Percentiles rank a stretch among this genome's conserved stretches.
phyloP scores from a whole-genome alignment of 2,113 vertebrate species.

The Amphilophus citrinellus region DNA sequence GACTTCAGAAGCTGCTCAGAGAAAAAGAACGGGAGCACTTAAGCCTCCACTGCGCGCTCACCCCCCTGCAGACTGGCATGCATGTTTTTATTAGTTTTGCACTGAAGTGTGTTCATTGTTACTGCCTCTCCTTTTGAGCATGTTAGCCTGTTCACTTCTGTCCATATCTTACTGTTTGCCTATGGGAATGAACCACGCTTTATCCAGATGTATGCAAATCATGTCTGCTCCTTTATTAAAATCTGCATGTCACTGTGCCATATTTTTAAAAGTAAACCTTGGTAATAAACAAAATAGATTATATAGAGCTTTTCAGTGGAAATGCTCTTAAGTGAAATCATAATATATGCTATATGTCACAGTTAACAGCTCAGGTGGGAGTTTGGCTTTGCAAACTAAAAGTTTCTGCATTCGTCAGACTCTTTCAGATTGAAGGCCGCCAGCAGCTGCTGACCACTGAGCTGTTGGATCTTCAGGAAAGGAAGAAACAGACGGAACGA shows the following conservation, averaged over 20 bases:
- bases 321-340: neutral
- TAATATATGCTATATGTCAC: neutral
- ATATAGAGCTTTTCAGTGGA: neutral
- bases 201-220: neutral
- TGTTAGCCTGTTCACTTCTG: neutral
- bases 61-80: neutral
- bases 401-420: constrained; percentile 44
- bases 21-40: constrained; percentile 2
- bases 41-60: neutral
- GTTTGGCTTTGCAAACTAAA: neutral
- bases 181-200: neutral
- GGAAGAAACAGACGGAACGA: constrained; percentile 39
- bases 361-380: too few relatives aligned
- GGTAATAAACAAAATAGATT: too few relatives aligned
- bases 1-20: neutral
- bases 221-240: neutral
- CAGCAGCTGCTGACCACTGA: constrained; percentile 60
- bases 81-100: neutral
- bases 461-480: constrained; percentile 53
- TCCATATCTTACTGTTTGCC: neutral
- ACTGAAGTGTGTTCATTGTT: neutral
- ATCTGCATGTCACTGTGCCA: neutral
- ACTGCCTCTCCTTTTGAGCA: neutral
- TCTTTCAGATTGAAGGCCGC: constrained; percentile 51
- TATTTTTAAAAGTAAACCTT: neutral